Base-by-base conservation (phyloP, 2,888 invertebrate genomes). In the Sesia apiformis region DNA sequence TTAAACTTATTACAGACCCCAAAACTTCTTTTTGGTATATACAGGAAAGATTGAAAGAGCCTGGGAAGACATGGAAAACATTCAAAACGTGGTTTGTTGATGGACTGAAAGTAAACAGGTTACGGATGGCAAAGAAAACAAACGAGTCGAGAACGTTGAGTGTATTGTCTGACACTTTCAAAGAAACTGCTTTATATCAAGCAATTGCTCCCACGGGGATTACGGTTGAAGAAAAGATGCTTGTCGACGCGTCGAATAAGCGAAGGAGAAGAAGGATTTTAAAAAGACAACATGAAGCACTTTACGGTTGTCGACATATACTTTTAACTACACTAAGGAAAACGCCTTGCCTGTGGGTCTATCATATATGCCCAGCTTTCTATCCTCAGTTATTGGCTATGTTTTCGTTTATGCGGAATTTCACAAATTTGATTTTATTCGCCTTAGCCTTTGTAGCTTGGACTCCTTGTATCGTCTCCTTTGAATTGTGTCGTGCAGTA, bases 301-400 rank as follows among this genome's bases (percentile, higher is more conserved):
- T 74, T 4, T 61, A 57, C 40, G 62, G 72, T 40, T 79, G 81
- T 57, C 63, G 65, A 0, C 70, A 78, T 57, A 59, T 63, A 38
- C 55, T 79, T 40, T 61, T 84, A 50, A 63, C 61, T 3, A 75
- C 81, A 0, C 57, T 81, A 53, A 70, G 80, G 40, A 75, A 63
- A 53, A 72, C 63, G 1, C 83, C 84, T 3, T 80, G 77, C 60
- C 53, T 84, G 38, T 82, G 81, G 76, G 67, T 76, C 3, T 81
- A 80, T 55, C 68, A 76, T 46, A 54, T 80, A 51, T 81, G 73
- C 54, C 84, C 84, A 23, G 54, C 59, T n/a, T 61, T 73, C 42
- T 83, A 83, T 57, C 77, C 78, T 3, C 75, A 76, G 49, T 82
- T 70, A 60, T 66, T 82, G 40, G 63, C 67, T 56, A 60, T 70